Conservation (phyloP, 2,113 vertebrate species). For the Leuciscus idus region DNA sequence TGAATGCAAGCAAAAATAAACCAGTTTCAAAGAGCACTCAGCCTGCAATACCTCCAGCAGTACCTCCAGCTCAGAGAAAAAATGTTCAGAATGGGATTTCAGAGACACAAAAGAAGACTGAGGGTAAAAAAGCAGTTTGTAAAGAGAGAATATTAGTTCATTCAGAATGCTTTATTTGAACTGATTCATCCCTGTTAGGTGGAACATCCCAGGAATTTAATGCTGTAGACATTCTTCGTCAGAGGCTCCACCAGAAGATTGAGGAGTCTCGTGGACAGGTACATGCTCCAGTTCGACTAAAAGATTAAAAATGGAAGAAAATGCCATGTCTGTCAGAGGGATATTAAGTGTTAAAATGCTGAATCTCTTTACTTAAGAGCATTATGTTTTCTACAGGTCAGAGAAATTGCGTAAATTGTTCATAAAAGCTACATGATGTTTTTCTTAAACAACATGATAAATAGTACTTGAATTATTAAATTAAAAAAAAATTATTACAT, state of each 20-base stretch:
- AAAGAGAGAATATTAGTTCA: neutral
- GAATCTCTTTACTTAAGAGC: neutral
- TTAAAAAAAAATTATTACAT: neutral
- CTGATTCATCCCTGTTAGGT: slow-evolving; percentile 64
- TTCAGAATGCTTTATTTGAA: neutral
- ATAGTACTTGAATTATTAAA: neutral
- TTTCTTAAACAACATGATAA: neutral
- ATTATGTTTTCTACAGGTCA: neutral
- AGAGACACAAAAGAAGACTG: slow-evolving; percentile 22
- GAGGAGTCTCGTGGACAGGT: slow-evolving; percentile 87
- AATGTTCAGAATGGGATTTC: slow-evolving; percentile 40
- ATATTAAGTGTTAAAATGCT: neutral
- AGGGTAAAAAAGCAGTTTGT: slow-evolving; percentile 61
- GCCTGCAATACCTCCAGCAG: slow-evolving; percentile 49
- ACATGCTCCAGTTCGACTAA: slow-evolving; percentile 20
- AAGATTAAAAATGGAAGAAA: neutral
- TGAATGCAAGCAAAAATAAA: slow-evolving; percentile 49
- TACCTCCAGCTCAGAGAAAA: slow-evolving; percentile 38
- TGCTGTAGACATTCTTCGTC: slow-evolving; percentile 83
- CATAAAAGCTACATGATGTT: neutral
- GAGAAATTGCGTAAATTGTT: neutral
- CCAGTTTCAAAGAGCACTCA: slow-evolving; percentile 49
- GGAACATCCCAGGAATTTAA: slow-evolving; percentile 67
- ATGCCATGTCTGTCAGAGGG: neutral
- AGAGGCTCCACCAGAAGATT: slow-evolving; percentile 90